Conservation (phyloP, 2,797 vertebrate species). For the Avahi laniger region DNA sequence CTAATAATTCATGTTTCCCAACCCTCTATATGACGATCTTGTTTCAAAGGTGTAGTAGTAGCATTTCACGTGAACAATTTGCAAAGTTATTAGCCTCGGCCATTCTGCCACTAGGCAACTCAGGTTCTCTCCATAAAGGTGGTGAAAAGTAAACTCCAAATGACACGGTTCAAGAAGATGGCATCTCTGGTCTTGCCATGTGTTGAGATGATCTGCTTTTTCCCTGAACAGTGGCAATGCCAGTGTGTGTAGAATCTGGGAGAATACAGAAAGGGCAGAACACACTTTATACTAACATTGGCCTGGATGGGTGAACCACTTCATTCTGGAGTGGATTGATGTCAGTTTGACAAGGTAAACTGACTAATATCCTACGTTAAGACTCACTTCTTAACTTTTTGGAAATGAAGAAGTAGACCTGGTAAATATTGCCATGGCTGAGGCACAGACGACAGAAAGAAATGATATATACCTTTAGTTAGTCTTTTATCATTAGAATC, state of each 20-base stretch:
- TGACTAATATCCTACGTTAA: background rate
- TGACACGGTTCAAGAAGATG: background rate
- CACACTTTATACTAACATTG: background rate
- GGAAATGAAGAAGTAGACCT: background rate
- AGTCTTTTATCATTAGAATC: background rate
- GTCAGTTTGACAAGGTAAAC: background rate
- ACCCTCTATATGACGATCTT: background rate
- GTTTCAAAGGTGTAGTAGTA: background rate
- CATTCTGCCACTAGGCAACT: background rate
- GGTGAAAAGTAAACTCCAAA: background rate
- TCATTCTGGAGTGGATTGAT: background rate
- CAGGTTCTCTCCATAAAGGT: background rate
- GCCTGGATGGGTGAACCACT: background rate
- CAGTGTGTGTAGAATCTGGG: background rate
- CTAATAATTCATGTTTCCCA: background rate
- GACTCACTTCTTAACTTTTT: background rate
- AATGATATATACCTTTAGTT: background rate
- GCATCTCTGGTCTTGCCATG: background rate
- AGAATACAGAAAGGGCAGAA: background rate
- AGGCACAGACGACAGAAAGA: background rate
- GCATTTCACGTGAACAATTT: background rate
- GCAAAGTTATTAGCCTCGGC: background rate
- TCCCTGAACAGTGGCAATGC: background rate
- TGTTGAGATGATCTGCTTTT: background rate
- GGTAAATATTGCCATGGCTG: background rate